Evolutionary conservation across 2,888 invertebrate genomes (phyloP), one percentile per base, ranked within the genome.

Genomic region (Perizoma affinitatum): DNA sequence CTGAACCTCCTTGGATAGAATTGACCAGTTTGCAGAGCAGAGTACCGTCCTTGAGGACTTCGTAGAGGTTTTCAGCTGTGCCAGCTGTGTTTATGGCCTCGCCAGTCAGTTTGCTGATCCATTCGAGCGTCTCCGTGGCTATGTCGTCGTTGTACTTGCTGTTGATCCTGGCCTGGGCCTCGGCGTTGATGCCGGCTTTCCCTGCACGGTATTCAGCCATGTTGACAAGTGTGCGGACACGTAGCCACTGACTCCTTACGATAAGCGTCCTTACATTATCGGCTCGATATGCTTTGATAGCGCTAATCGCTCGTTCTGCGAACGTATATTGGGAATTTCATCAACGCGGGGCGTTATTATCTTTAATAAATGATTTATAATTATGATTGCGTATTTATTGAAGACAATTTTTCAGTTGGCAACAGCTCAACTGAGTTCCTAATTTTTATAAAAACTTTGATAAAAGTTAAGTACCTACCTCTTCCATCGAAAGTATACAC

Each of bases 61-160:
- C 96, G 83, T 96, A 97, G 75, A 99, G 96, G 84, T 98, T 98
- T 68, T 98, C 97, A 90, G 96, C 96, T 73, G 97, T 96, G 8
- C 99, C 98, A 63, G 95, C 94, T 6, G 97, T 96, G 83, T 96
- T 95, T 68, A 96, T 94, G 61, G 96, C 95, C 70, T 97, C 96
- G 3, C 95, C 96, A 10, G 97, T 97, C 63, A 98, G 94, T 45
- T 93, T 89, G 81, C 96, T 96, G 80, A 99, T 96, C 99, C 99
- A 99, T 90, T 97, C 96, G 75, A 99, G 93, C 69, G 96, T 96
- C 92, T 99, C 98, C 65, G 94, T 95, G 8, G 99, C 99, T 75
- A 98, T 94, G 71, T 97, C 96, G 75, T 97, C 96, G 87, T 97
- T 99, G 93, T 99, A 99, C 93, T 99, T 99, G 88, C 97, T 97